These are phyloP conservation scores for Brenthis hecate DNA, from an alignment of 2,888 invertebrate genomes.

Conservation along the genomic window DNA sequence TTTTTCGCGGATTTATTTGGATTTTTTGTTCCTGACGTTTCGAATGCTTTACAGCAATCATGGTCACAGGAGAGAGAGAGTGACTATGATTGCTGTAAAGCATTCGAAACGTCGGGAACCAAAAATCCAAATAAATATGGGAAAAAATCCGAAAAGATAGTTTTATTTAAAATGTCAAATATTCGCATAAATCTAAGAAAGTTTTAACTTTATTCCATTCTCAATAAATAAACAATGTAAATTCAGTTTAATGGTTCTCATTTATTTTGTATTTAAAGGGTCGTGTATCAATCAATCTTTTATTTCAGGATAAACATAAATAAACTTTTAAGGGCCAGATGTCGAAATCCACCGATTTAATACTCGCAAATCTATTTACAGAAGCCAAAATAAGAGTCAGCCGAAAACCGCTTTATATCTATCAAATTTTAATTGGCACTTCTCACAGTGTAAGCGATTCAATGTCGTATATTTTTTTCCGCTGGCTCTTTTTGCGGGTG, in stretches of 20 bases:
- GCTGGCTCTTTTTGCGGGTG: slow-evolving; percentile 60
- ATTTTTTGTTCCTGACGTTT: too few species aligned
- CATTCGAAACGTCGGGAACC: too few species aligned
- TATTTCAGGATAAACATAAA: slow-evolving; percentile 23
- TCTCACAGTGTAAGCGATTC: slow-evolving; percentile 78
- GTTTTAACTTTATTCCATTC: not conserved
- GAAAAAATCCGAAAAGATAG: too few species aligned
- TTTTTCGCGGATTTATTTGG: too few species aligned
- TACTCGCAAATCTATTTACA: slow-evolving; percentile 39
- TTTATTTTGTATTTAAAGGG: not conserved
- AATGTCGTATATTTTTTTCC: slow-evolving; percentile 72
- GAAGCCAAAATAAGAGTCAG: slow-evolving; percentile 36
- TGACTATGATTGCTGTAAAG: too few species aligned
- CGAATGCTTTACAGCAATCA: too few species aligned
- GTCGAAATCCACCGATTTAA: slow-evolving; percentile 27
- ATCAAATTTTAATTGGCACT: slow-evolving; percentile 82
- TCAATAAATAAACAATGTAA: slow-evolving; percentile 7
- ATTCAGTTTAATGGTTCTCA: not conserved
- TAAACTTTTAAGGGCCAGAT: slow-evolving; percentile 30
- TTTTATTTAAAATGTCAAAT: too few species aligned
- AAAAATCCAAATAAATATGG: too few species aligned
- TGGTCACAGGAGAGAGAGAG: too few species aligned
- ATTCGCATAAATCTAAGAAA: too few species aligned
- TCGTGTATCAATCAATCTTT: slow-evolving; percentile 14
- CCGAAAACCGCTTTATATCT: slow-evolving; percentile 61